Evolutionary conservation across 2,888 invertebrate genomes (phyloP), one percentile per base, ranked within the genome.

Genomic region (Mactromeris polynyma): DNA sequence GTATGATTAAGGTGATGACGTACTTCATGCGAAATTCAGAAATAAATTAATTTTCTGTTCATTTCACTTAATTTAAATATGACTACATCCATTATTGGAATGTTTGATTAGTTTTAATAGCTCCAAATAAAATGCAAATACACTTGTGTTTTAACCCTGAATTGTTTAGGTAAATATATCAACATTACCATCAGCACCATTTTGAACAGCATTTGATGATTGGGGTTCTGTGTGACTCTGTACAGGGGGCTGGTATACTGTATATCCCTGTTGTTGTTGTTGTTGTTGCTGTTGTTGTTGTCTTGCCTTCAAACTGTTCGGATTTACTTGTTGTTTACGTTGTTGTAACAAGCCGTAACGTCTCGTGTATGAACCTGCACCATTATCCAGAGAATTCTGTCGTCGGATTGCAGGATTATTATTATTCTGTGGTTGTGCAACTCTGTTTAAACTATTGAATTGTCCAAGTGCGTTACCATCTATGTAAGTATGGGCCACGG

Each of bases 381-480:
- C 88, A 85, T 83, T 89, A 7, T 90, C 92, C 19, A 87, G 38
- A 14, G 92, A 91, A 38, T 89, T 91, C 78, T 92, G 92, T n/a
- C 91, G 64, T 7, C 89, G 73, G 46, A 91, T 17, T 21, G 58
- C 81, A 58, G 86, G 83, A 82, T 77, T 83, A 14, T 36, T 86
- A 42, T 80, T 33, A 42, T 73, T 73, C 31, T 69, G 86, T 31
- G 85, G 91, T 26, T 88, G 88, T 11, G 92, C 92, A 14, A 92
- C 92, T 26, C 92, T 86, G 64, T 87, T 91, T 79, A 92, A 82
- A 91, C 90, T 92, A 81, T 89, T 92, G 54, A 85, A 91, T 86
- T 93, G 92, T 51, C 94, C 94, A 58, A 95, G 89, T 4, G 94
- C 86, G 31, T 93, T 92, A 2, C 96, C 96, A 87, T 96, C 96